phyloP scores from a whole-genome alignment of 2,888 invertebrate species.

The Lysandra coridon region DNA sequence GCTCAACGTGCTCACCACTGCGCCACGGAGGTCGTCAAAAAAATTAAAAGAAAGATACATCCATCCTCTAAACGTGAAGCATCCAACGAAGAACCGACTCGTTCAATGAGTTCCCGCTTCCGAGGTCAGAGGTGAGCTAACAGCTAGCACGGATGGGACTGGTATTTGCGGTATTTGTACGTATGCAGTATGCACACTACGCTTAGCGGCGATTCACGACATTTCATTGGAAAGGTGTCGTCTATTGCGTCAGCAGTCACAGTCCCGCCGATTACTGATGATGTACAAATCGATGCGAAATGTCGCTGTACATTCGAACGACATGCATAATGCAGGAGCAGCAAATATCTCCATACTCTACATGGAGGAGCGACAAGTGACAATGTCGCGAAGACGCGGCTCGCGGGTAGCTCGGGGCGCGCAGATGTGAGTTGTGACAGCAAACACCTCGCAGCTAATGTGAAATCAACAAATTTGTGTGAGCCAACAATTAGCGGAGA shows the following conservation, averaged over 20 bases:
- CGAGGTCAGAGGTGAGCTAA: not conserved
- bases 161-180: not conserved
- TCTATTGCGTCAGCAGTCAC: constrained; percentile 10
- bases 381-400: not conserved
- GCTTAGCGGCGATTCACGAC: not conserved
- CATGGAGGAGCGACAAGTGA: not conserved
- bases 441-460: not conserved
- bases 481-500: constrained; percentile 25
- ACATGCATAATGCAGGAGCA: not conserved
- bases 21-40: too few species aligned
- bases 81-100: not conserved
- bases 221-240: constrained; percentile 15
- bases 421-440: not conserved
- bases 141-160: not conserved
- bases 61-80: too few species aligned
- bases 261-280: not conserved
- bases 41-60: too few species aligned
- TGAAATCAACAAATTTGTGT: constrained; percentile 21
- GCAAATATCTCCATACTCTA: not conserved
- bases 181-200: not conserved
- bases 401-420: not conserved
- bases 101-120: not conserved
- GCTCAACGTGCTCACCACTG: too few species aligned
- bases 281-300: not conserved
- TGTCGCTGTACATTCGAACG: not conserved